Evolutionary conservation across 2,888 invertebrate genomes (phyloP).

Genomic region (Ypsolopha sequella): DNA sequence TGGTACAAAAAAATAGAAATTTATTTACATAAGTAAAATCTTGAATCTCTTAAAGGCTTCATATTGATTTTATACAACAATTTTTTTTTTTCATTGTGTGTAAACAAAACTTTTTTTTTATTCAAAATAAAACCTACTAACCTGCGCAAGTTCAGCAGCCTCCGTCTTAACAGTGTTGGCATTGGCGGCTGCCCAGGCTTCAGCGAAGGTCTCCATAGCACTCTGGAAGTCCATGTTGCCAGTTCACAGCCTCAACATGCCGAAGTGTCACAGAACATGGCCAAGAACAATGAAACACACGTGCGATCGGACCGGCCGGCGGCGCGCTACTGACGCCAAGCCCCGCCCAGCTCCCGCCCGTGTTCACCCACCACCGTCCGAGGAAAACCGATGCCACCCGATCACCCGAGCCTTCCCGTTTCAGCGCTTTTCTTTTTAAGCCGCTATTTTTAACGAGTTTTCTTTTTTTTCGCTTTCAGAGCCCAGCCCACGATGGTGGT

Average conservation of each 20-base stretch:
- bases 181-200: constrained; percentile 94
- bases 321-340: constrained; percentile 70
- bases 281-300: constrained; percentile 25
- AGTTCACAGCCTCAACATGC: constrained; percentile 63
- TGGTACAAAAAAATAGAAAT: no score
- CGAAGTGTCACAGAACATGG: constrained; percentile 44
- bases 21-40: no score
- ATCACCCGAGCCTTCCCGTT: constrained; percentile 66
- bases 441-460: constrained; percentile 67
- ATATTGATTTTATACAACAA: no score
- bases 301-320: constrained; percentile 71
- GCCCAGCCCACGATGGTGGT: constrained; percentile 64
- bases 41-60: no score
- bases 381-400: constrained; percentile 68
- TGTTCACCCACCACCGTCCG: constrained; percentile 17
- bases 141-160: constrained; percentile 76
- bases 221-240: constrained; percentile 94
- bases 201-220: constrained; percentile 98
- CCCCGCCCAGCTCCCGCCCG: constrained; percentile 66
- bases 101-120: no score
- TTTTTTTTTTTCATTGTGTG: no score
- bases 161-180: constrained; percentile 79
- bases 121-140: constrained; percentile 43
- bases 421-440: constrained; percentile 72
- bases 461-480: constrained; percentile 42